Percentiles rank a stretch among this genome's conserved stretches.
Conservation (phyloP, 2,888 invertebrate genomes). For the Parapristionchus giblindavisi region DNA sequence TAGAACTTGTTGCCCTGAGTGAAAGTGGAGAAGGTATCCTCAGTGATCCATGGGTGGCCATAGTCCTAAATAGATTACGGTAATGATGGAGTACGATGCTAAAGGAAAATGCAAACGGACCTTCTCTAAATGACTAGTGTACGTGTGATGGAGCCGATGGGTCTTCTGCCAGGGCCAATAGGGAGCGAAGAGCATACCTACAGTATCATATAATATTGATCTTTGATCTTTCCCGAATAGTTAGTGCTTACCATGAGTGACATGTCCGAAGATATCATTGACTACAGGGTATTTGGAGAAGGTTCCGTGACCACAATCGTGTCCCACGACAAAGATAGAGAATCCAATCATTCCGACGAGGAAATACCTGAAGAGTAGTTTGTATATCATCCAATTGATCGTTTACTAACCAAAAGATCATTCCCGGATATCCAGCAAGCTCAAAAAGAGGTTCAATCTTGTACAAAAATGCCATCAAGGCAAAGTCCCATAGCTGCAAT, state of each 20-base stretch:
- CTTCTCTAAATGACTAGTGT: constrained; percentile 32
- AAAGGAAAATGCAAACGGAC: background rate
- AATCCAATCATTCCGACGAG: constrained; percentile 59
- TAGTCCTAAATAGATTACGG: constrained; percentile 43
- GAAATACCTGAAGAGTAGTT: constrained; percentile 52
- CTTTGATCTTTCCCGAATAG: background rate
- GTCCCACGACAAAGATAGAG: constrained; percentile 61
- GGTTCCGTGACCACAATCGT: constrained; percentile 62
- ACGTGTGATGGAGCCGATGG: constrained; percentile 59
- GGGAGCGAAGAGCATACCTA: constrained; percentile 52
- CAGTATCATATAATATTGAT: background rate
- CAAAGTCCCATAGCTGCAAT: constrained; percentile 46
- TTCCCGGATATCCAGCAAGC: constrained; percentile 47
- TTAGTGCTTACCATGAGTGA: constrained; percentile 45
- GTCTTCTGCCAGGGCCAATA: constrained; percentile 65
- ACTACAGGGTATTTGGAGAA: constrained; percentile 60
- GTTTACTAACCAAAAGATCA: constrained; percentile 47
- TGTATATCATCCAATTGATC: background rate
- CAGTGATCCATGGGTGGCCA: constrained; percentile 64
- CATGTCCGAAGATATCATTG: constrained; percentile 61
- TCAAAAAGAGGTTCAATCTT: constrained; percentile 52
- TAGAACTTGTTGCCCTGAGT: constrained; percentile 54
- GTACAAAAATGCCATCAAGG: constrained; percentile 50
- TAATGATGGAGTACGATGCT: background rate
- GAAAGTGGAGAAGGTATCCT: constrained; percentile 51